Percentiles rank a stretch among this genome's conserved stretches.
Conservation (phyloP, 2,888 invertebrate genomes). For the Calameuta pallipes region DNA sequence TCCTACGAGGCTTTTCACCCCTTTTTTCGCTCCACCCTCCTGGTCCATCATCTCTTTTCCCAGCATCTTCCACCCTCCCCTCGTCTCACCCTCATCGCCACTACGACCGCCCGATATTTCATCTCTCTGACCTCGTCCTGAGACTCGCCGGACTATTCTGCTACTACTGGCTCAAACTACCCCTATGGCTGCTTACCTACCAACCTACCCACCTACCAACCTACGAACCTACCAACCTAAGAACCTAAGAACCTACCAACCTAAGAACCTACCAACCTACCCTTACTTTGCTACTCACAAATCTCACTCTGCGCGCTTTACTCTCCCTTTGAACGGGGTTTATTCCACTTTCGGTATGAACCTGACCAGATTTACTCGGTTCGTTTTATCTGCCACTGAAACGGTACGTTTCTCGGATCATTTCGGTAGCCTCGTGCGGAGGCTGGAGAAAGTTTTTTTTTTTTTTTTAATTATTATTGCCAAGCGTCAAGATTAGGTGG, state of each 20-base stretch:
- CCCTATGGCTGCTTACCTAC: neutral
- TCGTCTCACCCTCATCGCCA: neutral
- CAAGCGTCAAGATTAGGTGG: no score
- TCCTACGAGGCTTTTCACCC: conserved; percentile 1
- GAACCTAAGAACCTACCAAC: no score
- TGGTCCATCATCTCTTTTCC: neutral
- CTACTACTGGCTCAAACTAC: no score
- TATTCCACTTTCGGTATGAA: neutral
- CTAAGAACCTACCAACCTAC: neutral
- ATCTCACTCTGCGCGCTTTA: neutral
- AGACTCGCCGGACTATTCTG: no score
- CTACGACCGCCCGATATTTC: conserved; percentile 19
- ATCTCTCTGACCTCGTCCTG: conserved; percentile 14
- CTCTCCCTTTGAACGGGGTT: neutral
- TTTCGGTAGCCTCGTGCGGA: no score
- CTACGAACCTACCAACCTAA: no score
- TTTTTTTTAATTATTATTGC: no score
- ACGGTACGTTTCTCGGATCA: no score
- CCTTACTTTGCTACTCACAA: conserved; percentile 2
- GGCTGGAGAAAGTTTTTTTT: no score
- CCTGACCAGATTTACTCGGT: neutral
- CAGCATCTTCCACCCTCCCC: no score
- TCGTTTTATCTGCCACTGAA: no score
- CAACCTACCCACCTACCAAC: no score
- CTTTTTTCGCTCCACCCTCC: neutral